phyloP scores from a whole-genome alignment of 2,797 vertebrate genomes.

The Loris lydekkerianus region DNA sequence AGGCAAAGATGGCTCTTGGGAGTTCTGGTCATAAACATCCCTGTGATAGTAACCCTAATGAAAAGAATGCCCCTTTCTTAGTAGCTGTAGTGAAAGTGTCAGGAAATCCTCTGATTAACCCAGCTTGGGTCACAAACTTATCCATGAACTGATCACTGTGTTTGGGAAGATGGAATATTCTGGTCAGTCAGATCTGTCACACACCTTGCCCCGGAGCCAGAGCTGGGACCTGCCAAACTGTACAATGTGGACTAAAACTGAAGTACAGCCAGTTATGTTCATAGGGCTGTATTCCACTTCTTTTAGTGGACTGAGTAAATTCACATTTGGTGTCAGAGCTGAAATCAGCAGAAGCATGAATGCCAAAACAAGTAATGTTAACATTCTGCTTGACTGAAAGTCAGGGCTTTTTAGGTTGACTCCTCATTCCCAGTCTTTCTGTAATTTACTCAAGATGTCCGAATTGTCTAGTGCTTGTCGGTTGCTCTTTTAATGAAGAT shows the following conservation, averaged over 20 bases:
- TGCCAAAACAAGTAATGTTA: background rate
- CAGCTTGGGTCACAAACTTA: background rate
- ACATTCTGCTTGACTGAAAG: background rate
- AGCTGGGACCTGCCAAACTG: background rate
- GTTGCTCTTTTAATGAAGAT: conserved; percentile 59
- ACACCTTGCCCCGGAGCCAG: background rate
- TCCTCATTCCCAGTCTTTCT: background rate
- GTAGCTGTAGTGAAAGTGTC: background rate
- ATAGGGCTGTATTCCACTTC: background rate
- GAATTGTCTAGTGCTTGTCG: background rate
- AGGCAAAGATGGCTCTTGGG: background rate
- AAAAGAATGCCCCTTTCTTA: background rate
- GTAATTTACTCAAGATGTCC: conserved; percentile 48
- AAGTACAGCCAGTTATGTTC: background rate
- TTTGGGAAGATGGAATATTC: background rate
- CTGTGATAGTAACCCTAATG: background rate
- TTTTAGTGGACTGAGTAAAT: conserved; percentile 35
- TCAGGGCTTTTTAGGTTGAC: background rate
- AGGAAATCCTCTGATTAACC: background rate
- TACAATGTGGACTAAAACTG: background rate
- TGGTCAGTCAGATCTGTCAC: background rate
- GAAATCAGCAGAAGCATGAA: background rate
- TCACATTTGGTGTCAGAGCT: background rate
- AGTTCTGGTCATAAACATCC: background rate
- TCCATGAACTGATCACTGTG: background rate